Conservation (phyloP, 2,113 vertebrate genomes). For the Rattus norvegicus region GRCr8 NC_086024.1:137369001-137369500, state of each 20-base stretch:
- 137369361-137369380: too few species aligned
- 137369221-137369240: accelerated
- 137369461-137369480: neutral
- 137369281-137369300: accelerated
- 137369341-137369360: neutral
- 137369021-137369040: neutral
- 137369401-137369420: neutral
- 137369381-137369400: accelerated
- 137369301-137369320: neutral
- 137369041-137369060: neutral
- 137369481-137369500: accelerated
- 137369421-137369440: accelerated
- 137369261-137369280: neutral
- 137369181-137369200: neutral
- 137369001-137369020: too few species aligned
- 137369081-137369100: too few species aligned
- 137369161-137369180: neutral
- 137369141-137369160: neutral
- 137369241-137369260: neutral
- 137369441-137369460: neutral
- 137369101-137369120: neutral
- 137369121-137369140: neutral
- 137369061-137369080: accelerated
- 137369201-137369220: neutral
- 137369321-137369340: neutral